Percentiles rank a stretch among this genome's conserved stretches.
Conservation (phyloP, 2,797 vertebrate genomes). For the Xenops minutus region DNA sequence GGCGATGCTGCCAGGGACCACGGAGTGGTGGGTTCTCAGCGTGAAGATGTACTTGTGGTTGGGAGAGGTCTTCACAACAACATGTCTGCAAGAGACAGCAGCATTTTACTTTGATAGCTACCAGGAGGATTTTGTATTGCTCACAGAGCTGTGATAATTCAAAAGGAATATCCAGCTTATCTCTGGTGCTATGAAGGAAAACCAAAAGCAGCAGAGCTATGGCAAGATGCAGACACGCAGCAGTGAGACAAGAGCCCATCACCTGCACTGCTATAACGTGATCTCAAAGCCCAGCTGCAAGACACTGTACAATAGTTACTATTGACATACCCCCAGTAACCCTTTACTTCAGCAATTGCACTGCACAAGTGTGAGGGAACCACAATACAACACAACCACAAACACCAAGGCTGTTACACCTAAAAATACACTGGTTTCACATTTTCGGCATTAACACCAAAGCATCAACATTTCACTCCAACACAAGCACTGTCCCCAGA, state of each 20-base stretch:
- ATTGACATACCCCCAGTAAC: background rate
- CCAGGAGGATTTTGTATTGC: background rate
- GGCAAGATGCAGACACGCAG: accelerated
- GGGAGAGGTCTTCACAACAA: constrained; percentile 86
- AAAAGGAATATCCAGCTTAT: background rate
- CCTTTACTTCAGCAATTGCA: background rate
- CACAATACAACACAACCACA: background rate
- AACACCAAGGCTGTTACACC: background rate
- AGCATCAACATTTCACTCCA: background rate
- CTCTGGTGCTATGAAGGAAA: background rate
- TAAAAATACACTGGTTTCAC: background rate
- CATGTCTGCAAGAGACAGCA: constrained; percentile 79
- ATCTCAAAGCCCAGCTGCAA: background rate
- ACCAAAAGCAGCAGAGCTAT: background rate
- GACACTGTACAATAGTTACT: background rate
- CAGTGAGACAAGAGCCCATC: background rate
- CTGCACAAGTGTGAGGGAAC: background rate
- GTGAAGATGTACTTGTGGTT: constrained; percentile 90
- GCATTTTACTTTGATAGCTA: background rate
- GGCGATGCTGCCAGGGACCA: constrained; percentile 84
- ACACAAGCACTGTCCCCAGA: accelerated
- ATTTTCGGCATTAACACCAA: background rate
- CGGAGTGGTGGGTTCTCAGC: constrained; percentile 81
- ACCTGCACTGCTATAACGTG: accelerated
- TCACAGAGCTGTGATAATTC: background rate